Base-by-base conservation (phyloP, 2,888 invertebrate genomes). In the Formica aserva region DNA sequence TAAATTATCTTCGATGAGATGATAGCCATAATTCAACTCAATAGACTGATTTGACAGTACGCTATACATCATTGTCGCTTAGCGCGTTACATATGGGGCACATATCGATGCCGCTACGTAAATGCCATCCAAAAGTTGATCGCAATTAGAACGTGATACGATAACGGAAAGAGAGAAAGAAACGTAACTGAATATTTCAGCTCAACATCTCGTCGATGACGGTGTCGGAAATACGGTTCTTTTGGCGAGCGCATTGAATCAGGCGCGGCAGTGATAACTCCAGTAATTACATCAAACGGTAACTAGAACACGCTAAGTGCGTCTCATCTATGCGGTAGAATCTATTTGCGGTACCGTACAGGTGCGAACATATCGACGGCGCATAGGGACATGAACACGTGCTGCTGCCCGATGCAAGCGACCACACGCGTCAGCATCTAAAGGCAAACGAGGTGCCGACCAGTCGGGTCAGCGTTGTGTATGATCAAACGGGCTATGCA, bases 271-370 rank as follows among this genome's bases (percentile, higher is more conserved):
- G 66, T 48, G 78, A 84, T 83, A 81, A 85, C 85, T 85, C 65
- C 83, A 86, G 88, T 92, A 93, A 93, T 93, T 91, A 91, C 91
- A 91, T 91, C 92, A 92, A 90, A 88, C 89, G 87, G 85, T 89
- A 92, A 92, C 89, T 91, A 87, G 91, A 90, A 89, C 91, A 89
- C 88, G 86, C 85, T 88, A 89, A 90, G 86, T 88, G 85, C 75
- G 82, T 80, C 85, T 85, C 76, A 78, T 74, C 48, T 52, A n/a
- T 52, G 48, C 72, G 77, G 75, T 55, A 62, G 69, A 75, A 66
- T 62, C 71, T 83, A 71, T 85, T 82, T 83, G 78, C 71, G 32
- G 22, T 38, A 35, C 45, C 69, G 75, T 83, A 66, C 87, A 85
- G 87, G 85, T 84, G 87, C 87, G 81, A 86, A 85, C 72, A 55